Base-by-base conservation (phyloP, 2,797 vertebrate species). In the Anguilla anguilla region DNA sequence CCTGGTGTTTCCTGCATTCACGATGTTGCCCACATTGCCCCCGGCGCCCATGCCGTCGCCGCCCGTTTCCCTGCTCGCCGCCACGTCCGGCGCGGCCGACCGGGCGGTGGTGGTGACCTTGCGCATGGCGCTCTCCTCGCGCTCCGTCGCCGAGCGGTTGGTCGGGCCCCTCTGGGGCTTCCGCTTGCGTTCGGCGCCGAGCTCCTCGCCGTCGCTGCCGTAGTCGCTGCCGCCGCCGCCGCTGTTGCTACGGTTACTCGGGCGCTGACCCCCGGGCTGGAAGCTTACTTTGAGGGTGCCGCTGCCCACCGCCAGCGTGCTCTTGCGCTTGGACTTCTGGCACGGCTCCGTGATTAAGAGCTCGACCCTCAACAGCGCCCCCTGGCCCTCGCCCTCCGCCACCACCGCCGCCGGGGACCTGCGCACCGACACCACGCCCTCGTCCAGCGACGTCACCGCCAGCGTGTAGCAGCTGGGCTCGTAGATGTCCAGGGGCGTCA, bases 291-390 rank as follows among this genome's bases (percentile, higher is more conserved):
- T 97, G 51, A 99, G 92, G 90, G 92, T 96, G 0, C 97, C 97
- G 0, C 95, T 97, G 0, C 98, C 98, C 0, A 97, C 94, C 0
- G 97, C 97, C 6, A 99, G 94, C 22, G 96, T 92, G 19, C 97
- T 99, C 95, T 97, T 98, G 46, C 98, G 95, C 90, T 97, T 98
- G 81, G 97, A 97, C 88, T 98, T 99, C 93, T 98, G 97, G 92
- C 98, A 98, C 0, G 94, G 93, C 69, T 98, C 97, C 0, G 97
- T 97, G 92, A 98, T 98, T 35, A 96, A 95, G 96, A 99, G 96
- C 88, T 98, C 98, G 0, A 97, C 96, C 91, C 92, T 95, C 35
- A 99, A 95, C 89, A 99, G 93, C 0, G 95, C 89, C 0, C 98
- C 98, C 74, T 98, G 97, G 0, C 98, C 98, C 89, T 99, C 97